Base-by-base conservation (phyloP, 2,888 invertebrate genomes). In the Agonopterix subpropinquella region DNA sequence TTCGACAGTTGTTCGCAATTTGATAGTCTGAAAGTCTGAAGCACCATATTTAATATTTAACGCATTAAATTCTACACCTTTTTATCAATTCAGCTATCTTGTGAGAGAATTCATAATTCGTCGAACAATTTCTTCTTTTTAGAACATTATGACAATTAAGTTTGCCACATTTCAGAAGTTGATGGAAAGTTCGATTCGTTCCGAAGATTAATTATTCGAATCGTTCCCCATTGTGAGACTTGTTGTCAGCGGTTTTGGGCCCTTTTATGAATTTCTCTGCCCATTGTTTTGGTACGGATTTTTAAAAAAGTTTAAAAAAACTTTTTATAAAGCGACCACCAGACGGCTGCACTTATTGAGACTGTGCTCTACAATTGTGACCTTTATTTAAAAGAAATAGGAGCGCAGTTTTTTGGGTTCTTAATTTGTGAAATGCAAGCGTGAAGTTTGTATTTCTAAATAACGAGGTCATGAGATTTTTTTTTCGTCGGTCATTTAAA, bases 401-500 rank as follows among this genome's bases (percentile, higher is more conserved):
- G 45, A 55, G 55, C 59, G 55, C 48, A 49, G 36, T 48, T 51
- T 52, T 49, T 47, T 49, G 50, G 36, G 49, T 44, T 48, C 49
- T 57, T 46, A 49, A 11, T 48, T 58, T 52, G 54, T 64, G 59
- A 57, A 49, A 52, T 57, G 68, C 65, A 69, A 68, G 64, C 56
- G 53, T 49, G 61, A 75, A 71, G 56, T 60, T 81, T 75, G 78
- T 70, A 62, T 64, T 51, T 76, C 70, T 70, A 71, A 75, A 78
- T 82, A 84, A 83, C 80, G 83, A 80, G 83, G 83, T 83, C 83
- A 79, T 61, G 65, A 64, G 61, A n/a, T 71, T 77, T 81, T 74
- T 63, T 75, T 80, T 80, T 78, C 73, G 79, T 70, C 73, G 75
- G 80, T 79, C 77, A 79, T 84, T 85, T 84, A 78, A 82, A 84